Base-by-base conservation (phyloP, 1,140 invertebrate genomes). In the Lasioglossum baleicum region DNA sequence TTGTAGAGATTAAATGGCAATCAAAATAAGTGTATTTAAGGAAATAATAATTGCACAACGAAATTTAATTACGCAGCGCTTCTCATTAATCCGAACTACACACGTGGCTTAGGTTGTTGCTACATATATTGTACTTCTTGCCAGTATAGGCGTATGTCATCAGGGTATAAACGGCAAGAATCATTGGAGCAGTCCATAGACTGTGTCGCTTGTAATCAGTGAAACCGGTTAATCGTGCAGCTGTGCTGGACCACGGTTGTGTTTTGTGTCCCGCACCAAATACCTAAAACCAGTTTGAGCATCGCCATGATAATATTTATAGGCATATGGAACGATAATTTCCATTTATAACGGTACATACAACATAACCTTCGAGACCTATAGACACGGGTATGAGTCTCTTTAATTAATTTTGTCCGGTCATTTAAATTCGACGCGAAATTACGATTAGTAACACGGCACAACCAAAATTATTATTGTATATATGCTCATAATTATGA, bases 221-320 rank as follows among this genome's bases (percentile, higher is more conserved):
- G 26, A 84, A 85, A 85, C 83, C 83, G 78, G 82, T 85, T 85
- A 56, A 81, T 69, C 64, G 31, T 73, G 61, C 67, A 82, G 70
- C 71, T 79, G 75, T 80, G 68, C 72, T 80, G 67, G 78, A 77
- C 64, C 40, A 68, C 58, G 44, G 48, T 66, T 51, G 61, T 67
- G 74, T 86, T 86, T 84, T 86, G 72, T 77, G 26, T 73, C 56
- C 70, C 71, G 60, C 66, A 72, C 53, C 75, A 80, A 84, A 83
- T 73, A 84, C 75, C 53, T 66, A 66, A 87, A 87, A 87, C 85
- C 85, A 82, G 85, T 87, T 87, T 87, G 58, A 63, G 11, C 61
- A 84, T 82, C 79, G 72, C 77, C 67, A 77, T 72, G 56, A 81
- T 79, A 82, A 72, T 86, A 87, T 87, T 87, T 87, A 84, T 83